Evolutionary conservation across 2,888 invertebrate genomes (phyloP), one percentile per base, ranked within the genome.

Genomic region (Eretmocerus hayati): DNA sequence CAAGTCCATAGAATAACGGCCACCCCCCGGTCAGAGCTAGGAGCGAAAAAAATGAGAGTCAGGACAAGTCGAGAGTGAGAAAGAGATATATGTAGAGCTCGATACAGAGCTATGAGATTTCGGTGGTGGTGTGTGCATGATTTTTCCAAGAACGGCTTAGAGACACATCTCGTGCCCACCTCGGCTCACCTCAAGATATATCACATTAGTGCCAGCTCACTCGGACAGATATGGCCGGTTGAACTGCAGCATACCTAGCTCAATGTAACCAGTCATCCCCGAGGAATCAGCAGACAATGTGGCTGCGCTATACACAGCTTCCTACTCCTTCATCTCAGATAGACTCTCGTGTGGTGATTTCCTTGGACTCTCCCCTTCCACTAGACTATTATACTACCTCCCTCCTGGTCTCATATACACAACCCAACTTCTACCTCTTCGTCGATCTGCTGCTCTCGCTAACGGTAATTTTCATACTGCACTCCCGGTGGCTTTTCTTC

Each of bases 221-320:
- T 60, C 59, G 37, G 50, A 32, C 16, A 32, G 23, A 46, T 43
- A 39, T 33, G 36, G 32, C 33, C 8, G 38, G 42, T 33, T 8
- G 33, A 4, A n/a, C n/a, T n/a, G n/a, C n/a, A n/a, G n/a, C 19
- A 36, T 8, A 30, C 43, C 44, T 22, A 15, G 20, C 26, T 62
- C 57, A 64, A 67, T 65, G 63, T 63, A 59, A 59, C 63, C 64
- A 67, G 67, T 67, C 66, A 67, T 66, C 65, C 65, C 64, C 65
- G 63, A 65, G 63, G 62, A 65, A 66, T 66, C 64, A 65, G 59
- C 63, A 67, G 67, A 67, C 67, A 67, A 67, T 67, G 63, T 65
- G 67, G 63, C 66, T 63, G 59, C 59, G 56, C 53, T n/a, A n/a
- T n/a, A n/a, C n/a, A n/a, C n/a, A 51, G 38, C 38, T 5, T 39